Conservation (phyloP, 2,888 invertebrate species). For the Brenthis hecate region DNA sequence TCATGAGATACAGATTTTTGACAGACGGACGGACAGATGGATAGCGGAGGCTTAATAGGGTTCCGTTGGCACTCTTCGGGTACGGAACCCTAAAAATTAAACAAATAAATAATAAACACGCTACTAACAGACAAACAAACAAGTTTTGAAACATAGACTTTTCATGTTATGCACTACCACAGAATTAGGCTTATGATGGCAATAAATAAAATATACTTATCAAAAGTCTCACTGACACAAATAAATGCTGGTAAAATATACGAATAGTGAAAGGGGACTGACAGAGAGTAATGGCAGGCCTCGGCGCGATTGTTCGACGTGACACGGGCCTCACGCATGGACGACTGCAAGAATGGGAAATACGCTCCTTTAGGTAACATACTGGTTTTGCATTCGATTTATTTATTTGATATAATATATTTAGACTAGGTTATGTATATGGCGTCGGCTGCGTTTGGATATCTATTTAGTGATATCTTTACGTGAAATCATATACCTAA, state of each 20-base stretch:
- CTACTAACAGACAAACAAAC: too few relatives aligned
- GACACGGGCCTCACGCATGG: conserved; percentile 23
- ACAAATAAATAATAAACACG: too few relatives aligned
- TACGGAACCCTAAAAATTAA: too few relatives aligned
- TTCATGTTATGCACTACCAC: too few relatives aligned
- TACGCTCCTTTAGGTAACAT: conserved; percentile 6
- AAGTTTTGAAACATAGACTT: neutral
- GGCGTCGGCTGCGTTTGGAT: neutral
- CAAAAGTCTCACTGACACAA: conserved; percentile 12
- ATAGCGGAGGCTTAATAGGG: too few relatives aligned
- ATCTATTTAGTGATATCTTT: neutral
- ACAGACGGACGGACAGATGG: too few relatives aligned
- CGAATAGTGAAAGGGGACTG: conserved; percentile 29
- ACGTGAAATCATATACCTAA: neutral
- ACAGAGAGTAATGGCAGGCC: conserved; percentile 35
- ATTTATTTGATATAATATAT: neutral
- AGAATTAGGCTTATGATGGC: neutral
- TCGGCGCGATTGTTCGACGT: conserved; percentile 28
- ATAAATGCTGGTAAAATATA: conserved; percentile 24
- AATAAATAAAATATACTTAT: conserved; percentile 17
- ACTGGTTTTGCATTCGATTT: conserved; percentile 12
- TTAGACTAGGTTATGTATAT: neutral
- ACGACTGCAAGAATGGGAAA: conserved; percentile 25
- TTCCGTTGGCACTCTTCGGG: too few relatives aligned
- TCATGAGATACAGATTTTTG: too few relatives aligned